Conservation (phyloP, 2,888 invertebrate species). For the Phlogophora meticulosa region DNA sequence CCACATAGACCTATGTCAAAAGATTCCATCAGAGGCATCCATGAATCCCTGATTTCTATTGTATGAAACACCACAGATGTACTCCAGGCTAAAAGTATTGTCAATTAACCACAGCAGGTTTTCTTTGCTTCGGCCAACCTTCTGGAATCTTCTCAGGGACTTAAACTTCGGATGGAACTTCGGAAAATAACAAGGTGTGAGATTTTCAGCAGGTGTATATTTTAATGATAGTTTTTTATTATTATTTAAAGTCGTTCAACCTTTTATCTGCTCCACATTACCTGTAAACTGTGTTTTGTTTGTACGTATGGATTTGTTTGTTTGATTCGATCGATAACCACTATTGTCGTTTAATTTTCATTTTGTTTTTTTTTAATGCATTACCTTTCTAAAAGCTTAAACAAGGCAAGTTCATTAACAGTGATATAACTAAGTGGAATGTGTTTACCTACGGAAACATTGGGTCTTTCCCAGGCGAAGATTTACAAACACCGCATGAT, state of each 20-base stretch:
- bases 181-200: too few relatives aligned
- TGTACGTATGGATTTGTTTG: background rate
- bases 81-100: too few relatives aligned
- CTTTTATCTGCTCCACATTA: background rate
- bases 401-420: background rate
- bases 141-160: too few relatives aligned
- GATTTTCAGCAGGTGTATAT: too few relatives aligned
- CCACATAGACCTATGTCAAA: too few relatives aligned
- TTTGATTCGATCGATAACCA: background rate
- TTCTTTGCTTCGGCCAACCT: too few relatives aligned
- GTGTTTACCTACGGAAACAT: background rate
- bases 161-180: too few relatives aligned
- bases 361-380: background rate
- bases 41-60: too few relatives aligned
- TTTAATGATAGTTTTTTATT: background rate
- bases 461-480: background rate
- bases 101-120: too few relatives aligned
- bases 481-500: background rate
- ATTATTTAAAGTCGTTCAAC: background rate
- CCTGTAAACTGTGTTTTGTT: background rate
- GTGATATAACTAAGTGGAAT: background rate
- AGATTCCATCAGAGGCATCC: too few relatives aligned
- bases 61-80: too few relatives aligned
- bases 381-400: background rate
- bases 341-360: background rate